Evolutionary conservation across 2,113 vertebrate species (phyloP).

Genomic region (Urocitellus parryii): DNA sequence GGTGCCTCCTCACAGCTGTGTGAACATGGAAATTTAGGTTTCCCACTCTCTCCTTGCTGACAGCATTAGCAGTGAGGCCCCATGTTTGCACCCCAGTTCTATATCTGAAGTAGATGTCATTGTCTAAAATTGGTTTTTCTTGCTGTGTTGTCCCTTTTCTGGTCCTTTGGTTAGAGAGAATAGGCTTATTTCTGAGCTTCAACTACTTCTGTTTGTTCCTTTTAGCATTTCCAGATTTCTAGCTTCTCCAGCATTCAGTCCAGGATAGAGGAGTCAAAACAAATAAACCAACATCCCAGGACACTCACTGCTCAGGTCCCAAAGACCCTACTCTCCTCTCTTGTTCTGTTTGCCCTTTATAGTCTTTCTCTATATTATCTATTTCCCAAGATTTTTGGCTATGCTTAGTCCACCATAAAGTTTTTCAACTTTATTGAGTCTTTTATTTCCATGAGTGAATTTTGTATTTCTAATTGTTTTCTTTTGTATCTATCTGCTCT

Average conservation of each 20-base stretch:
- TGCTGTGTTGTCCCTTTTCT: neutral
- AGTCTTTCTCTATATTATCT: neutral
- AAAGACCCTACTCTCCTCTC: neutral
- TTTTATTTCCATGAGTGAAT: neutral
- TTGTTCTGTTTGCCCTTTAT: neutral
- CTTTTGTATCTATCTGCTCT: neutral
- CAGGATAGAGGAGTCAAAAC: neutral
- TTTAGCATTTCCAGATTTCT: neutral
- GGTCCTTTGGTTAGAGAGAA: neutral
- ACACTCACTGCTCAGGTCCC: neutral
- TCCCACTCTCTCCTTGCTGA: neutral
- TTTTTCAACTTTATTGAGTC: neutral
- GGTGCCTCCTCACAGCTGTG: neutral
- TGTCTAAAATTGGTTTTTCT: neutral
- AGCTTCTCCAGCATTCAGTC: neutral
- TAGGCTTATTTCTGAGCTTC: neutral
- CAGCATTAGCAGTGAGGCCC: neutral
- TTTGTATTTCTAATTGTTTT: neutral
- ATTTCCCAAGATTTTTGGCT: neutral
- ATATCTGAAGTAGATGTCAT: neutral
- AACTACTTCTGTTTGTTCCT: neutral
- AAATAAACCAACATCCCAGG: neutral
- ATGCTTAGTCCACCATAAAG: neutral
- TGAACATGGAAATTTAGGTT: neutral
- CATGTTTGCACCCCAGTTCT: no score